A percentile compares a stretch with the other conserved stretches of the same genome.
phyloP scores from a whole-genome alignment of 2,113 vertebrate genomes.

The Gopherus flavomarginatus region DNA sequence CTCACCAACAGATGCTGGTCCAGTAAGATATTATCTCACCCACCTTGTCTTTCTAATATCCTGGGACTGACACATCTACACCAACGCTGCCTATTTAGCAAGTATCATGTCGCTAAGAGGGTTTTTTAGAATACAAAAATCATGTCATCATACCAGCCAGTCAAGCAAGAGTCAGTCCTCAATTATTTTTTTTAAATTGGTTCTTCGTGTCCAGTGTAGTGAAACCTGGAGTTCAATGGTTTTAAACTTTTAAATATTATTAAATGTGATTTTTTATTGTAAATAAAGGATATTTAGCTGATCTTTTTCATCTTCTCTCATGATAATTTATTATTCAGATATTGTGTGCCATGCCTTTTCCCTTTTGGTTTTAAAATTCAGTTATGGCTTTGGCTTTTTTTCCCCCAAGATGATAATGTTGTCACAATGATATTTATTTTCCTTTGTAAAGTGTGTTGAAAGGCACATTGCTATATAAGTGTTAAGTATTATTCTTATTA shows the following conservation, averaged over 20 bases:
- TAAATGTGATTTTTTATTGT: not conserved
- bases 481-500: not conserved
- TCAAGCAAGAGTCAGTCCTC: no score
- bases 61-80: not conserved
- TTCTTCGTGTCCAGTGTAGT: not conserved
- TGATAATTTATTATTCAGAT: not conserved
- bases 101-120: not conserved
- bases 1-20: not conserved
- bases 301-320: not conserved
- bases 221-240: not conserved
- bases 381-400: not conserved
- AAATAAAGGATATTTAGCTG: not conserved
- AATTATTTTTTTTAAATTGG: not conserved
- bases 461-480: accelerated
- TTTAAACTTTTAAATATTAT: not conserved
- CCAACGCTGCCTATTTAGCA: no score
- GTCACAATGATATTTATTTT: not conserved
- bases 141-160: not conserved
- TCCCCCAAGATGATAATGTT: not conserved
- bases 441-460: not conserved
- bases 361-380: not conserved
- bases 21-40: not conserved
- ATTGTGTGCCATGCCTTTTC: not conserved
- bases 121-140: not conserved
- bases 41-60: not conserved